Base-by-base conservation (phyloP, 2,888 invertebrate genomes). In the Polydrusus tereticollis region DNA sequence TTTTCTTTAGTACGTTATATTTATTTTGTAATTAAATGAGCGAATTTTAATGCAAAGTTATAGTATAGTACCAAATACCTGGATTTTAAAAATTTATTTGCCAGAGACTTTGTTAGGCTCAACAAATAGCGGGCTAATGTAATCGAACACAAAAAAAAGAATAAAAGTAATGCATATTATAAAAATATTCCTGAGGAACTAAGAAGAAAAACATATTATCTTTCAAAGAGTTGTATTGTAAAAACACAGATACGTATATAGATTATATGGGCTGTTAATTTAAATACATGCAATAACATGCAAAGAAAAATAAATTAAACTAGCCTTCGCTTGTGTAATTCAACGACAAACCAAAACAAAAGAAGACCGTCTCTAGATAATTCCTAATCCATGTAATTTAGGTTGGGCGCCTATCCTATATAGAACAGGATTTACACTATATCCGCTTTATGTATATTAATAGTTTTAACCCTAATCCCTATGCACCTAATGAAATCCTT, bases 311-410 rank as follows among this genome's bases (percentile, higher is more conserved):
- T 8, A 67, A 38, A 10, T 43, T 16, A 23, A 50, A 59, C 59
- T 59, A 38, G 23, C 50, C 16, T 3, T n/a, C 36, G 20, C n/a
- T n/a, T n/a, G n/a, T n/a, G n/a, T n/a, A 33, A 50, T 16, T 43
- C 59, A 33, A 59, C n/a, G 20, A 16, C 26, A 59, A 21, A 36
- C 21, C 21, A 58, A 58, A 45, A 59, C 38, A 47, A 67, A 59
- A 50, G 59, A 29, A 59, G 50, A 68, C 26, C 23, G 43, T 23
- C 52, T 38, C 43, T 66, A 66, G 57, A 66, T 66, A 66, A 66
- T 66, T 55, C 65, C 50, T 66, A 66, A 66, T 66, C 65, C 57
- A 66, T 43, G 65, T 66, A 66, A 66, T 66, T 66, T 66, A 38
- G 67, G n/a, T 38, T 14, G 12, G 59, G 50, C n/a, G 36, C 38